Evolutionary conservation across 2,113 vertebrate species (phyloP).

Genomic region (Turdus rufiventris): DNA sequence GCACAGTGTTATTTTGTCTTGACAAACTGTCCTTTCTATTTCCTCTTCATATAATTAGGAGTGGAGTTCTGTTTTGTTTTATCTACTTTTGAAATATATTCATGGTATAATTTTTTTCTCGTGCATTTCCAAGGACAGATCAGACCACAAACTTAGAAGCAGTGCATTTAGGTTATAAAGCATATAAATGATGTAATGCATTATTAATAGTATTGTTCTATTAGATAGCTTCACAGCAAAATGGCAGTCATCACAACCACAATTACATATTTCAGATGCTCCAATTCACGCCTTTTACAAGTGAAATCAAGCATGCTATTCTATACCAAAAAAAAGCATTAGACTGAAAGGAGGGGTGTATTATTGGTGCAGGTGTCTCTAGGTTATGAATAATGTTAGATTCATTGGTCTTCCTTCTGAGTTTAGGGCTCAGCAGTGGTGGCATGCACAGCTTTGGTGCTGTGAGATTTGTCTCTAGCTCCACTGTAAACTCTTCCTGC

Average conservation of each 20-base stretch:
- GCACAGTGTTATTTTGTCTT: neutral
- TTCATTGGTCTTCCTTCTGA: neutral
- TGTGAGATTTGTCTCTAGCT: neutral
- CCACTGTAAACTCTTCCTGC: neutral
- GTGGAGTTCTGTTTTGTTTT: neutral
- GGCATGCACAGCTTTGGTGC: neutral
- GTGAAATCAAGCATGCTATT: neutral
- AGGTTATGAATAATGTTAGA: neutral
- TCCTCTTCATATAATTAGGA: neutral
- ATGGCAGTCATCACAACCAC: neutral
- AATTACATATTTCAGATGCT: neutral
- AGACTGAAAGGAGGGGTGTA: neutral
- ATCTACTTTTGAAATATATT: neutral
- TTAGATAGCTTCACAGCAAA: neutral
- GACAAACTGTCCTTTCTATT: neutral
- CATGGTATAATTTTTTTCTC: neutral
- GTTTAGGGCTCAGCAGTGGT: neutral
- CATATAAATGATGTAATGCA: neutral
- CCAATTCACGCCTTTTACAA: neutral
- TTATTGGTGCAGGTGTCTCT: neutral
- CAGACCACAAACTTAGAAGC: neutral
- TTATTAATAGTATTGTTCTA: neutral
- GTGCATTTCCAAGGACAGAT: neutral
- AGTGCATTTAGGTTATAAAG: neutral
- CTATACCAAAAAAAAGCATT: neutral